A percentile compares a stretch with the other conserved stretches of the same genome.
Conservation (phyloP, 2,888 invertebrate species). For the Limnephilus lunatus region DNA sequence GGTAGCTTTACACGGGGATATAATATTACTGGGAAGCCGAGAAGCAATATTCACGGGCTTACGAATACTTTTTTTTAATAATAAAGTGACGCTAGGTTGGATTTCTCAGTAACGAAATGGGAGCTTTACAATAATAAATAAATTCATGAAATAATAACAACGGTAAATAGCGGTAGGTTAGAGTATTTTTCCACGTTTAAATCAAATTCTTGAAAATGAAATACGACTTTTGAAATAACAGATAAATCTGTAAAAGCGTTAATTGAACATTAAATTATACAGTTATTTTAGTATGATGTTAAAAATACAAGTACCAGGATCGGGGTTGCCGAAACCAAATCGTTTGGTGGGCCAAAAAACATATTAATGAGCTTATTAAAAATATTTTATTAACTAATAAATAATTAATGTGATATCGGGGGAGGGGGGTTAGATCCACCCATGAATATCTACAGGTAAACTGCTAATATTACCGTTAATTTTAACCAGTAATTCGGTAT, state of each 20-base stretch:
- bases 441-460: no score
- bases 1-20: slow-evolving; percentile 1
- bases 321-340: no score
- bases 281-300: not conserved
- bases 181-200: not conserved
- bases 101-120: not conserved
- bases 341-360: no score
- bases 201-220: not conserved
- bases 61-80: not conserved
- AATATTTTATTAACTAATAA: no score
- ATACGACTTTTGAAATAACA: not conserved
- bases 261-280: not conserved
- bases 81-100: not conserved
- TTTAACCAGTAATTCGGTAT: no score
- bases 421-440: no score
- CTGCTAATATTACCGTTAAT: no score
- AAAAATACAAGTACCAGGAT: not conserved
- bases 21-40: not conserved
- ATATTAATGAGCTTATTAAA: no score
- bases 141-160: not conserved
- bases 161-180: not conserved
- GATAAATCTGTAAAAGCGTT: not conserved
- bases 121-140: not conserved
- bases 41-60: not conserved
- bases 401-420: no score